Base-by-base conservation (phyloP, 2,797 vertebrate genomes). In the Podarcis lilfordi region DNA sequence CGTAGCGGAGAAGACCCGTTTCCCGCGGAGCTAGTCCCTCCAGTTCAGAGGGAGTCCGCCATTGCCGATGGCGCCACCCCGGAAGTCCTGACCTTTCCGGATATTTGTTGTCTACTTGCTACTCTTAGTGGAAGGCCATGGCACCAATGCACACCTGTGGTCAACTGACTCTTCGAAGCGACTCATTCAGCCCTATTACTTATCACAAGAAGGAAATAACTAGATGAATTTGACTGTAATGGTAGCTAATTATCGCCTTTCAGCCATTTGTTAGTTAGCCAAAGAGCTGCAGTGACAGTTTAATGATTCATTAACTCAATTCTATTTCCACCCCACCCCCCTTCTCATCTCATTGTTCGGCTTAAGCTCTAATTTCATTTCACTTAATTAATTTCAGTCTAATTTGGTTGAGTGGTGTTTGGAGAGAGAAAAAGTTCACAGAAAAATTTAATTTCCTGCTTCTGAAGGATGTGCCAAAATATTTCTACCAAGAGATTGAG, bases 141-240 rank as follows among this genome's bases (percentile, higher is more conserved):
- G n/a, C 27, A 55, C 1, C 69, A 9, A 59, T 78, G 10, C 32
- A 23, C 61, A 50, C 17, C 15, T 7, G 43, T 68, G 68, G 32
- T 13, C 35, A 8, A 50, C 40, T 64, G 66, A 15, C 50, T 55
- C 50, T 82, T 35, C 68, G 3, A 61, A 29, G 68, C 61, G 75
- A 19, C 43, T 64, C 71, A 35, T 64, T 43, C 21, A 45, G 32
- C 29, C 50, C 35, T 59, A n/a, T 75, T 64, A 43, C 79, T 66
- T 74, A 77, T 68, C 25, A n/a, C 32, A 23, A 76, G n/a, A 69
- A 88, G 74, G 80, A 88, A 83, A 83, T 59, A 77, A 45, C 9
- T n/a, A 68, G 23, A 59, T 15, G 3, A 64, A 85, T 64, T 87
- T 50, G 21, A 72, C n/a, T 76, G 23, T 76, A 50, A 78, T 78